A percentile compares a stretch with the other conserved stretches of the same genome.
Evolutionary conservation across 92 coral and sea anemone genomes (phyloP).

Genomic region (Phenganax marumi): DNA sequence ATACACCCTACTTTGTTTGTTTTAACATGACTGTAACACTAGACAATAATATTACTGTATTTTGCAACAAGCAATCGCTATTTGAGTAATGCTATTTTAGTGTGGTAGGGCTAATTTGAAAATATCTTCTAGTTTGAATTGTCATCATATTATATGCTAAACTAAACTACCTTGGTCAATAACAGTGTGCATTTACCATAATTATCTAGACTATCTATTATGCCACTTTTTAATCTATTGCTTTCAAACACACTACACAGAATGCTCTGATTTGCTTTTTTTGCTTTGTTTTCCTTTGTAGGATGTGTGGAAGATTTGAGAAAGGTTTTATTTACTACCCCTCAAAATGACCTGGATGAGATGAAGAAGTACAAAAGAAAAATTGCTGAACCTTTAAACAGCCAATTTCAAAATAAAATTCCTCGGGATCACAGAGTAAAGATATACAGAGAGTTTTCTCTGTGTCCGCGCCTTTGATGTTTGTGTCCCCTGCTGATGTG

Average conservation of each 20-base stretch:
- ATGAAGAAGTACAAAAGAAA: constrained; percentile 12
- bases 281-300: constrained; percentile 12
- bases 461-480: too few species aligned
- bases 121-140: too few species aligned
- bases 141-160: too few species aligned
- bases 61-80: too few species aligned
- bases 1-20: not conserved
- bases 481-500: too few species aligned
- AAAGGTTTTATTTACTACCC: constrained; percentile 13
- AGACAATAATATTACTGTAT: not conserved
- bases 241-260: not conserved
- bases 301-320: constrained; percentile 33
- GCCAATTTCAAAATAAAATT: constrained; percentile 11
- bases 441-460: too few species aligned
- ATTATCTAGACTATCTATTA: too few species aligned
- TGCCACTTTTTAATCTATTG: not conserved
- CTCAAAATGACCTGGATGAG: constrained; percentile 9
- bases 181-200: too few species aligned
- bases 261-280: constrained; percentile 4
- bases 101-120: too few species aligned
- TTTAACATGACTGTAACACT: not conserved
- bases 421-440: too few species aligned
- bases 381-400: constrained; percentile 9
- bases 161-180: too few species aligned
- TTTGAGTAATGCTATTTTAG: too few species aligned